Percentiles rank a stretch among this genome's conserved stretches.
phyloP scores from a whole-genome alignment of 2,113 vertebrate species.

The Oceanites oceanicus region DNA sequence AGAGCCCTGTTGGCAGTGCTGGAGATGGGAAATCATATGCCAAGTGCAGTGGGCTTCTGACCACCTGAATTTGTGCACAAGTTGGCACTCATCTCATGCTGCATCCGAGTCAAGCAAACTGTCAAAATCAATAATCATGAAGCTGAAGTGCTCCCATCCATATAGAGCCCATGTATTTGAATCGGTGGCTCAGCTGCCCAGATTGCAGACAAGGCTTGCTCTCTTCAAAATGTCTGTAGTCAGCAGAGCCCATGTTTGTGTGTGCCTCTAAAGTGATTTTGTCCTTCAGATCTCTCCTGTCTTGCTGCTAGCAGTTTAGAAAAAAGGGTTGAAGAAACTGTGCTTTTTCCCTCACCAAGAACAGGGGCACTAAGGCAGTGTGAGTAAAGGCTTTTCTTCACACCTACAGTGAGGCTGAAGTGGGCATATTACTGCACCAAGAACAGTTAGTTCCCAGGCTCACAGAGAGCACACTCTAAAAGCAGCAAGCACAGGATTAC shows the following conservation, averaged over 20 bases:
- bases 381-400: background rate
- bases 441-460: background rate
- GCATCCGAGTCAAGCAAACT: background rate
- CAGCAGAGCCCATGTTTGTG: background rate
- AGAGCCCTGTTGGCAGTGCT: background rate
- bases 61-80: background rate
- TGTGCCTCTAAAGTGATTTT: background rate
- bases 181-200: background rate
- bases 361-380: background rate
- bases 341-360: background rate
- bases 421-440: background rate
- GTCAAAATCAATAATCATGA: background rate
- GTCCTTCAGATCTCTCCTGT: background rate
- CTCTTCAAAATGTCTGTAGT: background rate
- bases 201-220: background rate
- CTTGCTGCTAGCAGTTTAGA: background rate
- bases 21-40: background rate
- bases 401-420: background rate
- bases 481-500: background rate
- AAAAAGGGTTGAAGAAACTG: background rate
- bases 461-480: background rate
- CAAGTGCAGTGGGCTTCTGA: background rate
- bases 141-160: background rate
- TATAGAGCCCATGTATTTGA: background rate
- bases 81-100: background rate